Evolutionary conservation across 2,888 invertebrate genomes (phyloP), one percentile per base, ranked within the genome.

Genomic region (Trissolcus japonicus): DNA sequence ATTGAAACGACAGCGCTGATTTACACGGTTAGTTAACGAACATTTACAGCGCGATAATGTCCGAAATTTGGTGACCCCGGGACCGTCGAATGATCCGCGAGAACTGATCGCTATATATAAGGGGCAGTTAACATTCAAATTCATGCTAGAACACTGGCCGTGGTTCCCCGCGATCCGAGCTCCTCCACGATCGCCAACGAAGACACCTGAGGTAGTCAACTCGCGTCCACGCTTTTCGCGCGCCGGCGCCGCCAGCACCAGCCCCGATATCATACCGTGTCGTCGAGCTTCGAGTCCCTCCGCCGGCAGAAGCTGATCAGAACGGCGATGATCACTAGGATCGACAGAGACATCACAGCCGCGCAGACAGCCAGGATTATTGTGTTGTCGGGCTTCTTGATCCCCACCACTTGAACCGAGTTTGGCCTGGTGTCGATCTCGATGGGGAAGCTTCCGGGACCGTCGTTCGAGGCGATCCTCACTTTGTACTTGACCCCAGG

Each of bases 381-480:
- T 1, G 80, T 69, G 13, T 80, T 79, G 40, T 83, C 80, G 56
- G 80, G 82, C 76, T 82, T 83, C 77, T 84, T 83, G 61, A 86
- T 77, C 78, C 83, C 82, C 72, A 81, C 80, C 1, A 85, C 83
- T 9, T 83, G 82, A 0, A 85, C 82, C 16, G 81, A 78, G 11
- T 57, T 81, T 0, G 84, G 82, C 81, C 85, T 83, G 9, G 89
- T 89, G 78, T 89, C 88, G 21, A 89, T 82, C 40, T 88, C 86
- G 53, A 89, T 88, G 4, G 89, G 86, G 51, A 87, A 89, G 56
- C 89, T 89, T 1, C 88, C 89, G 0, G 88, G 89, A 0, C 88
- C 89, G 6, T 88, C 86, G 75, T 88, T 86, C 3, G 88, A 88
- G 0, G 89, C 87, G 43, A 89, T 83, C 60, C 89, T 83, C 2